Base-by-base conservation (phyloP, 2,113 vertebrate genomes). In the Scophthalmus maximus region DNA sequence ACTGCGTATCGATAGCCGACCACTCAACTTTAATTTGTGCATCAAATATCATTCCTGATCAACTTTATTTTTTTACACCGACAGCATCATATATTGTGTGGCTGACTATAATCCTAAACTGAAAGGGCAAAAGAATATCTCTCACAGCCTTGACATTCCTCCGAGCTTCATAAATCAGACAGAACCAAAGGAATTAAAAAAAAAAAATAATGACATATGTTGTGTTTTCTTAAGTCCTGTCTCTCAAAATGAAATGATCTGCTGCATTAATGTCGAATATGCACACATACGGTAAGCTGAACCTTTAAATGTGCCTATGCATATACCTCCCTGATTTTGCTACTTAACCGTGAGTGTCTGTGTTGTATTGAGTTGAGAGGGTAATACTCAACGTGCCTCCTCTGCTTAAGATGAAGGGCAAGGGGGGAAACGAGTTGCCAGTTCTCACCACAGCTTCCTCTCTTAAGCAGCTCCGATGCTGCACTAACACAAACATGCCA, bases 381-480 rank as follows among this genome's bases (percentile, higher is more conserved):
- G 42, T 70, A 76, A 69, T 60, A 49, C 70, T 23, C 8, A 0
- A 12, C 52, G 22, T 71, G 81, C 8, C 62, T 79, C 81, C 56
- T 62, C 40, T 80, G 60, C 49, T 78, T 78, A 50, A 51, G 49
- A 50, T 70, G 62, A 87, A 81, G 82, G 49, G 63, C 74, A 70
- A 80, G 46, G 56, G 17, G 63, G 73, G 53, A 36, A 61, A 17
- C 60, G 66, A 58, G 72, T 74, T 60, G 73, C 71, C 74, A 80
- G 57, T 51, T 79, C 65, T 83, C 74, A 68, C 82, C 85, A 61
- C 84, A 83, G 84, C 69, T 90, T 87, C 88, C 83, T 89, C 69
- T 78, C 64, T 75, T 55, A 81, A 83, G 73, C 64, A 74, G 67
- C 71, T 71, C 77, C 52, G 72, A 87, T 82, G 81, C 60, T 83